Evolutionary conservation across 2,113 vertebrate genomes (phyloP).

Genomic region (Lepus americanus): DNA sequence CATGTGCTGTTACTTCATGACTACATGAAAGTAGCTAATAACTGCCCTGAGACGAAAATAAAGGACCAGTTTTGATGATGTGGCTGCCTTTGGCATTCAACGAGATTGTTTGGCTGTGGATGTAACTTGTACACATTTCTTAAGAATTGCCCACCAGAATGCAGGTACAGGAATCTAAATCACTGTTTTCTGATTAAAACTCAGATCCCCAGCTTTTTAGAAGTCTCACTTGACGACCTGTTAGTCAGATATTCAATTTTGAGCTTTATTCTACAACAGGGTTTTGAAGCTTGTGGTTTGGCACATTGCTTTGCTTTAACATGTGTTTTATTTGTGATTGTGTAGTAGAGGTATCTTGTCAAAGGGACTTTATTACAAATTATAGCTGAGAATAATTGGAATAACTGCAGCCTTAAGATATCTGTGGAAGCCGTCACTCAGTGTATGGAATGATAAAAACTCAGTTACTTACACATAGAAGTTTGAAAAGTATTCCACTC

Average conservation of each 20-base stretch:
- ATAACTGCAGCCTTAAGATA: not conserved
- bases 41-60: slow-evolving; percentile 26
- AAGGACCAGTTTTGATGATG: not conserved
- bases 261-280: not conserved
- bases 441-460: not conserved
- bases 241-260: slow-evolving; percentile 35
- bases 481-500: not conserved
- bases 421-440: not conserved
- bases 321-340: not conserved
- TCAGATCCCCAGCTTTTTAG: slow-evolving; percentile 16
- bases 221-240: not conserved
- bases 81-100: not conserved
- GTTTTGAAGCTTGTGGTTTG: fast-evolving
- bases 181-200: not conserved
- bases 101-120: not conserved
- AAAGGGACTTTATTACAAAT: not conserved
- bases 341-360: not conserved
- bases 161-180: not conserved
- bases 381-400: not conserved
- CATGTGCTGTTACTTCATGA: not conserved
- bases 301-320: too few species aligned
- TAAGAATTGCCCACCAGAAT: slow-evolving; percentile 1
- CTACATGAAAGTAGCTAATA: slow-evolving; percentile 8
- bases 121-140: not conserved
- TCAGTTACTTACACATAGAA: not conserved